Base-by-base conservation (phyloP, 2,113 vertebrate genomes). In the Colistium nudipinnis region DNA sequence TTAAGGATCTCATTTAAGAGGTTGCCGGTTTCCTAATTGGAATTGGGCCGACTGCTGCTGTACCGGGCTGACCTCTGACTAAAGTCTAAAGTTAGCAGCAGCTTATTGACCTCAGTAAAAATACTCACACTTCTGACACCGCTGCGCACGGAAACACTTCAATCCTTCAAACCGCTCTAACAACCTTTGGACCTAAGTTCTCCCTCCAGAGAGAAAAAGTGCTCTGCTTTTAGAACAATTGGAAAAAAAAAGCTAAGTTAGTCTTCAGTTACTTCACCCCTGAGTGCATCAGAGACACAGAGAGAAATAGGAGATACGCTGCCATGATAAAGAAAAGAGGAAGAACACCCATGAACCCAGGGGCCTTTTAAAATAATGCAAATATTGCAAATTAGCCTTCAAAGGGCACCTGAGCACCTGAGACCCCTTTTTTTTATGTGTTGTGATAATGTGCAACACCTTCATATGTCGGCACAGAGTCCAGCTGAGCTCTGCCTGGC, bases 1-100 rank as follows among this genome's bases (percentile, higher is more conserved):
- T 81, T 91, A 91, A 89, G 88, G 85, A 85, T 87, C 86, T 89
- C 76, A 90, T 89, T 91, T 88, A 87, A 78, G 81, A 88, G 90
- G 87, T 88, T 80, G 11, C 10, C 24, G 44, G 64, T 81, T 81
- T 74, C 80, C 75, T 91, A 90, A 91, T 89, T 91, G 81, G 76
- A 87, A 76, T 65, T 30, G 56, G 54, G 65, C 64, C 47, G 76
- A 67, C 61, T 86, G 39, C 43, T 69, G 65, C 68, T 63, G 75
- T 65, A 66, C 72, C 27, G 47, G 7, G 57, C 53, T 69, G 74
- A 85, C 81, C 75, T 76, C 73, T 16, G 67, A n/a, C 56, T 54
- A 73, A 52, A 17, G 65, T 78, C 83, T 78, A 86, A 88, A 91
- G 78, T 88, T 88, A 82, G 82, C 20, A 16, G 24, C 2, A 16